These are phyloP conservation scores for Heterodera carotae DNA, from an alignment of 1,140 invertebrate genomes.

Conservation along the genomic window DNA sequence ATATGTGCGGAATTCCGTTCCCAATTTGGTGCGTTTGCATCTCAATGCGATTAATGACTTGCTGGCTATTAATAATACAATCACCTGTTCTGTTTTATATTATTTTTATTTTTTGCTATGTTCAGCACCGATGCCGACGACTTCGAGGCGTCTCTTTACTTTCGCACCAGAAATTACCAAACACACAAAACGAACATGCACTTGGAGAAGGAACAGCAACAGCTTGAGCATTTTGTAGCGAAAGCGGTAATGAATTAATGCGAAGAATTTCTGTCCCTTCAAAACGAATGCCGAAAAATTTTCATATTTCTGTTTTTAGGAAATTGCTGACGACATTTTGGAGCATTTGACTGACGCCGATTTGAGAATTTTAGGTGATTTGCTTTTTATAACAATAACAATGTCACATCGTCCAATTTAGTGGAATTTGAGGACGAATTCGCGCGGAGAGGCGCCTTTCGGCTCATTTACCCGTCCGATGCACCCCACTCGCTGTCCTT, in stretches of 20 bases:
- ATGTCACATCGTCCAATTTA: conserved; percentile 67
- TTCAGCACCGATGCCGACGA: conserved; percentile 30
- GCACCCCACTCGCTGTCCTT: conserved; percentile 82
- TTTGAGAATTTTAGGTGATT: conserved; percentile 38
- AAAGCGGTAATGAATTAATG: conserved; percentile 29
- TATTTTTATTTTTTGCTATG: conserved; percentile 7
- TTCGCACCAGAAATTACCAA: conserved; percentile 40
- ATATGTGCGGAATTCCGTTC: conserved; percentile 81
- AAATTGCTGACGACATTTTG: conserved; percentile 72
- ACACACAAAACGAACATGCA: conserved; percentile 45
- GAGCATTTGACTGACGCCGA: conserved; percentile 79
- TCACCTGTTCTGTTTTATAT: neutral
- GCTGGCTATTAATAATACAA: neutral
- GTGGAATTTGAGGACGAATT: conserved; percentile 80
- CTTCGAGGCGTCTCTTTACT: conserved; percentile 39
- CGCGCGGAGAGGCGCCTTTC: conserved; percentile 81
- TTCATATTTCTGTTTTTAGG: conserved; percentile 39
- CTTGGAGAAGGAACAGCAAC: conserved; percentile 53
- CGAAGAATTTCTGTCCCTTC: too few species aligned
- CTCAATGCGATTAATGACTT: neutral
- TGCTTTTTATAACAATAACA: neutral
- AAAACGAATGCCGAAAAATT: neutral
- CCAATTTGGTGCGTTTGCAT: conserved; percentile 65
- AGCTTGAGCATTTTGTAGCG: conserved; percentile 46
- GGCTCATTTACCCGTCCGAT: conserved; percentile 84